Conservation (phyloP, 2,113 vertebrate genomes). For the Columba livia region DNA sequence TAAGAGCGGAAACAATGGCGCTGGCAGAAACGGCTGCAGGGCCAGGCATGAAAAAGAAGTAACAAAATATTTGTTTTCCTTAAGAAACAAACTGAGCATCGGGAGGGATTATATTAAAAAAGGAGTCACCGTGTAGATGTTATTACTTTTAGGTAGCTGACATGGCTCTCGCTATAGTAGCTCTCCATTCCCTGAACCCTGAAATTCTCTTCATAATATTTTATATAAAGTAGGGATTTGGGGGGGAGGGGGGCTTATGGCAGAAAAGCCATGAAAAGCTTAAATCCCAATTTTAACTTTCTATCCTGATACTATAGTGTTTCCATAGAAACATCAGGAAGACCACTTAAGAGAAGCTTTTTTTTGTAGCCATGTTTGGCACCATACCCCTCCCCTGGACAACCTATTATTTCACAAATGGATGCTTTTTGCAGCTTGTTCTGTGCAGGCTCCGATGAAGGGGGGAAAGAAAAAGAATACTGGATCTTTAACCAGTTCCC, state of each 20-base stretch:
- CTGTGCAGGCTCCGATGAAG: slow-evolving; percentile 18
- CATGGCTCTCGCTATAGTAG: rapidly evolving
- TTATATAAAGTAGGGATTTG: not conserved
- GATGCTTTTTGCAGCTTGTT: slow-evolving; percentile 50
- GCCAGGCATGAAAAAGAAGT: not conserved
- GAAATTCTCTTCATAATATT: slow-evolving; percentile 10
- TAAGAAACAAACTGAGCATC: not conserved
- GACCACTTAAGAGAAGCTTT: slow-evolving; percentile 45
- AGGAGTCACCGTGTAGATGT: not conserved
- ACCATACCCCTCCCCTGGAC: slow-evolving; percentile 38
- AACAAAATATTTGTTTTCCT: not conserved
- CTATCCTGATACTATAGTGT: slow-evolving; percentile 52
- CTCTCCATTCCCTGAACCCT: rapidly evolving
- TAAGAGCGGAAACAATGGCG: rapidly evolving
- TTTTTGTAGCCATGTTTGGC: slow-evolving; percentile 39
- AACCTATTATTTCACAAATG: slow-evolving; percentile 54
- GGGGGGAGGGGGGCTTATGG: not conserved
- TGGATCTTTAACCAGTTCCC: slow-evolving; percentile 72
- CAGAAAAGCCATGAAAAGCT: not conserved
- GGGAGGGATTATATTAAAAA: not conserved
- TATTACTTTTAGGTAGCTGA: not conserved
- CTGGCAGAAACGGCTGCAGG: not conserved
- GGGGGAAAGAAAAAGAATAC: slow-evolving; percentile 43
- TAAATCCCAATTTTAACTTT: slow-evolving; percentile 66
- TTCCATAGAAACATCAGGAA: slow-evolving; percentile 74